phyloP scores from a whole-genome alignment of 2,888 invertebrate genomes.

The Ectemnius continuus region DNA sequence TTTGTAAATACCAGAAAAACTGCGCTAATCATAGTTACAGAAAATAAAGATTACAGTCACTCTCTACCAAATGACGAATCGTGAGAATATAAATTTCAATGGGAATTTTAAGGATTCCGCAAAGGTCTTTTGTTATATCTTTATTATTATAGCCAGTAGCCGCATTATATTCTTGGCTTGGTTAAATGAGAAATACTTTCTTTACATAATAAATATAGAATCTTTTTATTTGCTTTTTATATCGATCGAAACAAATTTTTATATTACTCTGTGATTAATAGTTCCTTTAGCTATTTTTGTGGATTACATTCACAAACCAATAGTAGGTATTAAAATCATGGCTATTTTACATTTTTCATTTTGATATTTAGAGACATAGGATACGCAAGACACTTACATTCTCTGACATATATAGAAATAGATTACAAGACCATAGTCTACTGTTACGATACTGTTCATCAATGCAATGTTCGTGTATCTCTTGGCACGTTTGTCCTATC shows the following conservation, averaged over 20 bases:
- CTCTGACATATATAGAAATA: constrained; percentile 51
- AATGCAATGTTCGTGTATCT: constrained; percentile 41
- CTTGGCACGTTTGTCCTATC: constrained; percentile 56
- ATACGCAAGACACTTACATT: constrained; percentile 41
- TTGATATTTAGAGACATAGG: constrained; percentile 49
- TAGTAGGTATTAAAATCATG: constrained; percentile 50
- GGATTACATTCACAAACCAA: constrained; percentile 35
- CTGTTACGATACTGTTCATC: constrained; percentile 24
- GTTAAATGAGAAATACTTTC: constrained; percentile 31
- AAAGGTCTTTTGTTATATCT: constrained; percentile 6
- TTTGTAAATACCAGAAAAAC: constrained; percentile 1
- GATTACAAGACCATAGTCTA: constrained; percentile 32
- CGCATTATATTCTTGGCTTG: constrained; percentile 3
- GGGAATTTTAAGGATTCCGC: not conserved
- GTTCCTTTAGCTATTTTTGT: constrained; percentile 30
- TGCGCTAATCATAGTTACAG: not conserved
- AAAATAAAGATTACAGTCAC: not conserved
- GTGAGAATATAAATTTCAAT: not conserved
- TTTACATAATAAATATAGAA: constrained; percentile 47
- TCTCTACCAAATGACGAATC: not conserved
- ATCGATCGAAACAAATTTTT: constrained; percentile 36
- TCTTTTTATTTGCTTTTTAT: constrained; percentile 27
- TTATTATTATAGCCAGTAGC: constrained; percentile 11
- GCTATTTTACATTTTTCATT: constrained; percentile 49
- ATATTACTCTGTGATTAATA: constrained; percentile 43